phyloP scores from a whole-genome alignment of 2,113 vertebrate genomes.

The Alouatta palliata region DNA sequence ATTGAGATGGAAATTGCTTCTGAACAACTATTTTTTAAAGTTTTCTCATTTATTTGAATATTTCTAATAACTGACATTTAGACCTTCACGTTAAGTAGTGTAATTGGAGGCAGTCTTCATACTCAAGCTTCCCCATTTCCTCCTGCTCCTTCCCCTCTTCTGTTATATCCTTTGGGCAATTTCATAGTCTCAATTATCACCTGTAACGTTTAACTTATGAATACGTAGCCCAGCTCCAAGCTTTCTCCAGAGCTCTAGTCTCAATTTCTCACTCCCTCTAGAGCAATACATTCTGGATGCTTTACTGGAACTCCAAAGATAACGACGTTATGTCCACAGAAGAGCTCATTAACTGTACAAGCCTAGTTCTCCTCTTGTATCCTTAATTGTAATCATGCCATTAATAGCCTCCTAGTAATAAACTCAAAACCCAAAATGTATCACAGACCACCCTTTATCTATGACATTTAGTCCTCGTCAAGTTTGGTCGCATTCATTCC shows the following conservation, averaged over 20 bases:
- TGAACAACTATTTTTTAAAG: not conserved
- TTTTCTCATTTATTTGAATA: not conserved
- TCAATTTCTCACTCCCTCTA: not conserved
- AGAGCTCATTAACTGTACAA: not conserved
- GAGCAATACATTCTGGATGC: not conserved
- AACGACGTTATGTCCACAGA: not conserved
- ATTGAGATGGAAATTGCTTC: not conserved
- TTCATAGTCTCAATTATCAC: not conserved
- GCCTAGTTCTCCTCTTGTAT: not conserved
- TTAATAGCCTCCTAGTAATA: not conserved
- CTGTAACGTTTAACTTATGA: not conserved
- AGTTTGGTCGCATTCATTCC: not conserved
- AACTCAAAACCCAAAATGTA: not conserved
- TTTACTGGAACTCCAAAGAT: not conserved
- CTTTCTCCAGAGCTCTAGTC: not conserved
- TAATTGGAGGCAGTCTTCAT: not conserved
- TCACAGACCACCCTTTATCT: not conserved
- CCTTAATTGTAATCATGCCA: not conserved
- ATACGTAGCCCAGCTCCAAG: not conserved
- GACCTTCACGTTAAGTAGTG: not conserved
- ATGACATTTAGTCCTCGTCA: not conserved
- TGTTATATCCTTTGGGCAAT: not conserved
- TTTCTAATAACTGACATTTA: conserved; percentile 8
- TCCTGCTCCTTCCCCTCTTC: too few species aligned
- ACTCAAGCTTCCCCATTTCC: not conserved